phyloP scores from a whole-genome alignment of 2,797 vertebrate genomes.

The Tinamus major region DNA sequence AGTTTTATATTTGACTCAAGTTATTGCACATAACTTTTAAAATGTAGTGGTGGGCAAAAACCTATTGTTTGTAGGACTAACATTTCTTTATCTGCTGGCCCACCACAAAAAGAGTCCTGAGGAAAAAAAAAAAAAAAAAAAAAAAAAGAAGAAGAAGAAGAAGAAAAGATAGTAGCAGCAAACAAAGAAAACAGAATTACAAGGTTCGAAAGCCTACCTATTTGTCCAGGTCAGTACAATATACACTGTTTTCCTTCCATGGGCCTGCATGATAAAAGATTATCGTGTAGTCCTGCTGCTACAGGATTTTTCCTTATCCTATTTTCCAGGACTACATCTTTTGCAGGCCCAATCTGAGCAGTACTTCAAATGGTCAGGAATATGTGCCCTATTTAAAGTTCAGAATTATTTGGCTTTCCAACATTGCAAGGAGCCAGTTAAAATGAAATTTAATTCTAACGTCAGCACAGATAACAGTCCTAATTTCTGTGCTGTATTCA shows the following conservation, averaged over 20 bases:
- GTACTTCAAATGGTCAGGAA: neutral
- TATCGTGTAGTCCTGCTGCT: neutral
- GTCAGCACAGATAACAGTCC: neutral
- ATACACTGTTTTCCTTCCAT: neutral
- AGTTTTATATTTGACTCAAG: neutral
- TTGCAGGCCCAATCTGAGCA: accelerated
- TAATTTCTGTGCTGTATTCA: neutral
- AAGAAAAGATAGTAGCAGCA: neutral
- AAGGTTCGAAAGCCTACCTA: neutral
- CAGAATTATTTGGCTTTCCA: neutral
- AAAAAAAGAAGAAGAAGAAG: neutral
- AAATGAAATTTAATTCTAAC: neutral
- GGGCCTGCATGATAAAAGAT: neutral
- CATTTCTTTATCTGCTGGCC: neutral
- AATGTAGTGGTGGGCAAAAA: neutral
- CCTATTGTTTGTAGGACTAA: neutral
- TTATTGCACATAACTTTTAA: neutral
- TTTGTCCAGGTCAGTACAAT: accelerated
- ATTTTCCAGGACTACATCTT: neutral
- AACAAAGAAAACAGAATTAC: neutral
- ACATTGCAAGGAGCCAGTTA: accelerated
- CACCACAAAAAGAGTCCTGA: neutral
- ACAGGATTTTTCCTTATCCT: neutral
- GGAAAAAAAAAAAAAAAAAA: neutral
- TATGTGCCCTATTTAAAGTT: accelerated